A percentile compares a stretch with the other conserved stretches of the same genome.
Evolutionary conservation across 2,113 vertebrate genomes (phyloP).

Genomic region (Zeus faber): DNA sequence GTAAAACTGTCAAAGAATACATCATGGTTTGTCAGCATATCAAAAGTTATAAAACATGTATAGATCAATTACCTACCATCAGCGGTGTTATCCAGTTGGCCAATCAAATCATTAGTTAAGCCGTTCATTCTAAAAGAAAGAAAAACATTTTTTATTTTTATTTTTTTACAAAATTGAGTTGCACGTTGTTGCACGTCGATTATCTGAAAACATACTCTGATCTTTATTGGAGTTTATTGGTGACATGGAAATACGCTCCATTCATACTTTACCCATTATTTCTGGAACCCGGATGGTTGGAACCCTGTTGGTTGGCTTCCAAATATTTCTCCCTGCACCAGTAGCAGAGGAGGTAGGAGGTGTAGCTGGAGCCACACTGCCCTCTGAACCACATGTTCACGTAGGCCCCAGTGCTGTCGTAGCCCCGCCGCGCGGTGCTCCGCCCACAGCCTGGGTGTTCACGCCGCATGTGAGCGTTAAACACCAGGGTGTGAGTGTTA

Average conservation of each 20-base stretch:
- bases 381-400: conserved; percentile 82
- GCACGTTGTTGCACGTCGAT: background rate
- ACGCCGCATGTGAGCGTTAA: conserved; percentile 78
- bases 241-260: too few relatives aligned
- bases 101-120: conserved; percentile 76
- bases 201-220: too few relatives aligned
- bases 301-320: conserved; percentile 57
- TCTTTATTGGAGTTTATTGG: too few relatives aligned
- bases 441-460: conserved; percentile 81
- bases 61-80: conserved; percentile 72
- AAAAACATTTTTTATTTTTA: background rate
- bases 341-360: conserved; percentile 79
- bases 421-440: conserved; percentile 76
- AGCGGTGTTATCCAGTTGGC: conserved; percentile 73
- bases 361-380: conserved; percentile 80
- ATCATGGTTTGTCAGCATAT: background rate
- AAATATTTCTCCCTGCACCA: conserved; percentile 78
- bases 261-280: conserved; percentile 66
- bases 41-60: too few relatives aligned
- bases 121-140: conserved; percentile 64
- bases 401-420: conserved; percentile 79
- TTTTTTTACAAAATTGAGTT: background rate
- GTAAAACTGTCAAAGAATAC: background rate
- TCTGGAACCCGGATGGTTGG: conserved; percentile 57
- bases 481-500: conserved; percentile 76